Conservation (phyloP, 2,113 vertebrate species). For the Pollimyrus isidori region DNA sequence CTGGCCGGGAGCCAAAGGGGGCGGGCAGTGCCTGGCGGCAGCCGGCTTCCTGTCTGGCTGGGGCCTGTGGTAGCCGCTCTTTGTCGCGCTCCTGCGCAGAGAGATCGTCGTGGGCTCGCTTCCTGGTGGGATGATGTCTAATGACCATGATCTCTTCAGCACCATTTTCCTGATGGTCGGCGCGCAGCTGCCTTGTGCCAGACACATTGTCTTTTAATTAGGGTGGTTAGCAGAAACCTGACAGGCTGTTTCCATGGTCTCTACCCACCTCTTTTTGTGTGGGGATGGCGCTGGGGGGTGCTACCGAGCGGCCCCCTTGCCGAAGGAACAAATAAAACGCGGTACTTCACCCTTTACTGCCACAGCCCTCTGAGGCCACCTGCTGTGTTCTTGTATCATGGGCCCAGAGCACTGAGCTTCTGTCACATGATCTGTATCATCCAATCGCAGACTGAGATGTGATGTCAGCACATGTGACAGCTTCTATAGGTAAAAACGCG, state of each 20-base stretch:
- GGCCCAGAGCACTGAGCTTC: not conserved
- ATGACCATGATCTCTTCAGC: constrained; percentile 3
- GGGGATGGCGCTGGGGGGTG: not conserved
- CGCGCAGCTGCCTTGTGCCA: not conserved
- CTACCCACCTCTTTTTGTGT: not conserved
- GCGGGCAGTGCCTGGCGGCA: not conserved
- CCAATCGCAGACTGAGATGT: not conserved
- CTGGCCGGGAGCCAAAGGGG: not conserved
- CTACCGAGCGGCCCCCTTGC: not conserved
- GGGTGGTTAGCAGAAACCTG: not conserved
- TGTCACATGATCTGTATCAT: constrained; percentile 1
- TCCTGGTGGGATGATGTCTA: not conserved
- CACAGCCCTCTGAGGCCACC: not conserved
- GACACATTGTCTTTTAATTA: constrained; percentile 2
- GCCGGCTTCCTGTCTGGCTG: not conserved
- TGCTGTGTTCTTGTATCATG: not conserved
- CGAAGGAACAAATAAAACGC: not conserved
- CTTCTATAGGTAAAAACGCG: not conserved
- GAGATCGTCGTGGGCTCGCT: not conserved
- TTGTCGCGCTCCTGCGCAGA: not conserved
- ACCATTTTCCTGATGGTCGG: not conserved
- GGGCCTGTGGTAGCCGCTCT: not conserved
- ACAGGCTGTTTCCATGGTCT: not conserved
- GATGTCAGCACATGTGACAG: constrained; percentile 2
- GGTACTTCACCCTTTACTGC: not conserved